Evolutionary conservation across 2,888 invertebrate genomes (phyloP), one percentile per base, ranked within the genome.

Genomic region (Polydrusus tereticollis): DNA sequence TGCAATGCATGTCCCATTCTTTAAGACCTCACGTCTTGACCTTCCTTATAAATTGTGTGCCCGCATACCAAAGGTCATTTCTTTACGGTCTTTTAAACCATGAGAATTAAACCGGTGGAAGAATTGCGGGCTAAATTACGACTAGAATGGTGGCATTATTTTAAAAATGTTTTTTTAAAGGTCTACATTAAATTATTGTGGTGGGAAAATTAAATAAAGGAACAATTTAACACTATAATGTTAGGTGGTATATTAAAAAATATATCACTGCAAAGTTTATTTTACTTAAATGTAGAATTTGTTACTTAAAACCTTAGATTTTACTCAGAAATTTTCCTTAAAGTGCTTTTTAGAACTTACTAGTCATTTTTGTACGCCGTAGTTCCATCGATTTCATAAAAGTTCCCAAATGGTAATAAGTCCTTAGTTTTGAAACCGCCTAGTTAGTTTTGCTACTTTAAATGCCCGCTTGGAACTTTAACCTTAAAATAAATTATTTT

Each of bases 41-140:
- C 73, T 73, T 64, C 62, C 66, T 72, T 72, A 67, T 72, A 72
- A 72, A 72, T 67, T 72, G 67, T 62, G 47, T 67, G 66, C 73
- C 73, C 73, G 73, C 73, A 73, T 73, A 66, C 69, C 73, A 41
- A 14, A 62, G 69, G 73, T 69, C 69, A 69, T 55, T 33, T 66
- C 66, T 73, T 73, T 73, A 73, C 60, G 69, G 66, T 66, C 69
- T 66, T 65, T 73, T 73, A 73, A 69, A 64, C 69, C 69, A 73
- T 73, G 73, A 69, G 73, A 73, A 73, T 73, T 69, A 72, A 69
- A 67, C 45, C 21, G 0, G 18, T 65, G 18, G 41, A 64, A 52
- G 52, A 57, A 57, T 57, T 57, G 55, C 65, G 41, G n/a, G 55
- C 20, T 26, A 45, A 52, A 43, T 55, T 55, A 55, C 18, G 43